Percentiles rank a stretch among this genome's conserved stretches.
These are phyloP conservation scores for Chaetophractus vellerosus DNA, from an alignment of 2,797 vertebrate genomes.

Conservation along the genomic window DNA sequence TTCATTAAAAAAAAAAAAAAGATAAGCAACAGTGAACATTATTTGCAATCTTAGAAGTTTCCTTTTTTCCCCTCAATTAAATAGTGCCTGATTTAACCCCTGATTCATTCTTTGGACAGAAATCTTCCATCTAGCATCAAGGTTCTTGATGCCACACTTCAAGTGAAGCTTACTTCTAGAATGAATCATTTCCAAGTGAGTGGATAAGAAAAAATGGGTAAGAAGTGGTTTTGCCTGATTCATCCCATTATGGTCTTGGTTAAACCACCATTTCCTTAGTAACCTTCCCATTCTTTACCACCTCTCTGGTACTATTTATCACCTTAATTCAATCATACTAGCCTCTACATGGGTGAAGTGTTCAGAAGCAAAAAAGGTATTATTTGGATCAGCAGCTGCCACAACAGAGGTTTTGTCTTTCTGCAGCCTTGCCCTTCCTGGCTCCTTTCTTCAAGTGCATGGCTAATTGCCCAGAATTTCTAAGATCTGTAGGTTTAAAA, in stretches of 20 bases:
- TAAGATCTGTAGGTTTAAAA: conserved; percentile 62
- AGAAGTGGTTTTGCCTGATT: neutral
- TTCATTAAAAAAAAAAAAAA: neutral
- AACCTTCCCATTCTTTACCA: neutral
- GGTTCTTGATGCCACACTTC: neutral
- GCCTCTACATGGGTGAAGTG: neutral
- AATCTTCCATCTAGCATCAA: neutral
- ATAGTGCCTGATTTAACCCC: neutral
- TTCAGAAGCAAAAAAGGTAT: conserved; percentile 12
- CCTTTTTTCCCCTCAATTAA: conserved; percentile 55
- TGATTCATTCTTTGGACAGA: neutral
- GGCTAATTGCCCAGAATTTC: conserved; percentile 77
- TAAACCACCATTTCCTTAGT: conserved; percentile 38
- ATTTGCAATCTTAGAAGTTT: conserved; percentile 65
- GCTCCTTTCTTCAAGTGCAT: conserved; percentile 71
- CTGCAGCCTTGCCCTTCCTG: conserved; percentile 25
- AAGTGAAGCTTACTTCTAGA: neutral
- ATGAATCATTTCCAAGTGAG: neutral
- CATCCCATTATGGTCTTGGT: neutral
- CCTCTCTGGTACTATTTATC: neutral
- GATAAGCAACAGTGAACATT: neutral
- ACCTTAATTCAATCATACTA: neutral
- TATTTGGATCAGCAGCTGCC: conserved; percentile 63
- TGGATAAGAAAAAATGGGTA: neutral
- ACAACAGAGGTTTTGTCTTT: conserved; percentile 11